Conservation (phyloP, 2,113 vertebrate genomes). For the Sander lucioperca region DNA sequence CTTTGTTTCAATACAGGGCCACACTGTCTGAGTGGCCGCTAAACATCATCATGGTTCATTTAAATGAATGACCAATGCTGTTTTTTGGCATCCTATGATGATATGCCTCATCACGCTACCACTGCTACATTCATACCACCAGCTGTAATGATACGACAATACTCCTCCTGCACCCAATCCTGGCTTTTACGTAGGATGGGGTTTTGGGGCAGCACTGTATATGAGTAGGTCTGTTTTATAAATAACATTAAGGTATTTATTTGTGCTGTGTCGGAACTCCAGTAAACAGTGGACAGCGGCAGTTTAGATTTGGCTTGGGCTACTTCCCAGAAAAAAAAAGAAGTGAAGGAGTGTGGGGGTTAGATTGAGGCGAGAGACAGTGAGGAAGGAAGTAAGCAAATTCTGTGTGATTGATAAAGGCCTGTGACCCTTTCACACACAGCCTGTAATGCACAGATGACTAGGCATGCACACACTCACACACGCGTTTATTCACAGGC, state of each 20-base stretch:
- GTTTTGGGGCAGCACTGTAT: constrained; percentile 38
- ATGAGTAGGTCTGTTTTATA: constrained; percentile 58
- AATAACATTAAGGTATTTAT: constrained; percentile 79
- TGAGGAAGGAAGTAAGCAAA: constrained; percentile 56
- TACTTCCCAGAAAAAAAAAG: constrained; percentile 56
- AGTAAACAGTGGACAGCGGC: constrained; percentile 75
- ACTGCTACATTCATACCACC: neutral
- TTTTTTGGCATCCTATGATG: constrained; percentile 1
- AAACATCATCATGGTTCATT: neutral
- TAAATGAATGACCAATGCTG: neutral
- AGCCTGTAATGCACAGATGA: constrained; percentile 40
- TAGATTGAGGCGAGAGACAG: constrained; percentile 28
- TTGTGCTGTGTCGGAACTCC: constrained; percentile 70
- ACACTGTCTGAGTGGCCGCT: neutral
- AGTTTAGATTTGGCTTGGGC: constrained; percentile 77
- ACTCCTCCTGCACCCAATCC: neutral
- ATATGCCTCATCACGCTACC: neutral
- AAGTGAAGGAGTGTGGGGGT: constrained; percentile 1
- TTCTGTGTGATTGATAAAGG: constrained; percentile 66
- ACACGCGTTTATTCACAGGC: constrained; percentile 49
- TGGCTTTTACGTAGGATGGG: neutral
- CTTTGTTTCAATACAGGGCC: neutral
- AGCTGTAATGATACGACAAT: neutral
- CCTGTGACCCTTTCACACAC: constrained; percentile 62
- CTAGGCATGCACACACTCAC: constrained; percentile 33